A percentile compares a stretch with the other conserved stretches of the same genome.
These are phyloP conservation scores for Amphiura filiformis DNA, from an alignment of 35 echinoderm and acorn worm species.

Conservation along the genomic window DNA sequence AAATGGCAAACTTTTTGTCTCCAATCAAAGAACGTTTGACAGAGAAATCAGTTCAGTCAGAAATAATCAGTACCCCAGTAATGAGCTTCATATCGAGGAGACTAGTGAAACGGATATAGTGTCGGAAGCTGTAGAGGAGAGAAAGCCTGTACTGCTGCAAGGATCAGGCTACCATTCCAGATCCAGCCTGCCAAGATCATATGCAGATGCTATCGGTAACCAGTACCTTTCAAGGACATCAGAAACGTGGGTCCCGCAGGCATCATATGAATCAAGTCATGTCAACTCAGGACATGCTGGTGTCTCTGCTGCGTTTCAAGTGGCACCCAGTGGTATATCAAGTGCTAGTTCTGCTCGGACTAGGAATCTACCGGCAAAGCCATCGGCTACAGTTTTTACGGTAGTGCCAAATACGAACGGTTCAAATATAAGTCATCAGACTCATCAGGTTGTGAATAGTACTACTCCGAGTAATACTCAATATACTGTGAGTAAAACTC, in stretches of 20 bases:
- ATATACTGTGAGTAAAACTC: neutral
- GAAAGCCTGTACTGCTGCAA: constrained; percentile 21
- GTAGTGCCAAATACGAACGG: constrained; percentile 1
- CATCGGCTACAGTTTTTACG: constrained; percentile 64
- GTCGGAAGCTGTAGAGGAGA: constrained; percentile 26
- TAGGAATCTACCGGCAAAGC: constrained; percentile 68
- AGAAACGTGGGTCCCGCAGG: constrained; percentile 17
- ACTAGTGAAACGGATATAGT: constrained; percentile 58
- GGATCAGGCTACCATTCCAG: neutral
- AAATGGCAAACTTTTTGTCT: neutral
- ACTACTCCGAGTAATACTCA: neutral
- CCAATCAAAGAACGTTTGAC: neutral
- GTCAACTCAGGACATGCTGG: neutral
- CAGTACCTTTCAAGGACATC: constrained; percentile 26
- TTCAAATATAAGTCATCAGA: neutral
- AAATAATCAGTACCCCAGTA: neutral
- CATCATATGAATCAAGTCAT: neutral
- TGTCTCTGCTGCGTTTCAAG: no score
- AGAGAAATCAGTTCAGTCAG: neutral
- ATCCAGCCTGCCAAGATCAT: neutral
- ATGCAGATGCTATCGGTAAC: neutral
- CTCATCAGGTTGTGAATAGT: neutral
- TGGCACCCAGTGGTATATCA: no score
- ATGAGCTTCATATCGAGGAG: constrained; percentile 42
- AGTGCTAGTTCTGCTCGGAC: neutral